Conservation (phyloP, 1,140 invertebrate genomes). For the Metaphire vulgaris region DNA sequence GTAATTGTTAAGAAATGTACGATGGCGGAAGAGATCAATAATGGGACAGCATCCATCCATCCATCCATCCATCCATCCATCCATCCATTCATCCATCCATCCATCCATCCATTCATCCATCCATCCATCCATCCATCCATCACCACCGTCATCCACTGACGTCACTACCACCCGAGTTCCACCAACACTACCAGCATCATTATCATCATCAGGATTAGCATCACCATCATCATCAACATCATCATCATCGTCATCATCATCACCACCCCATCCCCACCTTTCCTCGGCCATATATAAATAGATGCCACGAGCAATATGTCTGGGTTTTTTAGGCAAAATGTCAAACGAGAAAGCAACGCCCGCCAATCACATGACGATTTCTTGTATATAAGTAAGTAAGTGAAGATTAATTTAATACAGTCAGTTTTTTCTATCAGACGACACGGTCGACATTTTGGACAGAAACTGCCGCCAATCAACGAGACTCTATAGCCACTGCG, state of each 20-base stretch:
- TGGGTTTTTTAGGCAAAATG: slow-evolving; percentile 84
- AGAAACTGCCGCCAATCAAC: too few species aligned
- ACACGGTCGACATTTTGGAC: too few species aligned
- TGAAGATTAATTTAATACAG: too few species aligned
- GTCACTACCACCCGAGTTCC: background rate
- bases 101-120: too few species aligned
- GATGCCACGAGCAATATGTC: slow-evolving; percentile 58
- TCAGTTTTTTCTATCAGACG: too few species aligned
- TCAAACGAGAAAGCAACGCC: slow-evolving; percentile 87
- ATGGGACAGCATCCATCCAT: background rate
- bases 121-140: background rate
- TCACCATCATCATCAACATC: background rate
- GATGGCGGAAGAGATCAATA: too few species aligned
- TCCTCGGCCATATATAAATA: background rate
- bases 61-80: background rate
- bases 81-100: too few species aligned
- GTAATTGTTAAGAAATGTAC: too few species aligned
- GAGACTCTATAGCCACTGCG: too few species aligned
- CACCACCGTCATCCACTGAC: background rate
- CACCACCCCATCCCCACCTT: background rate
- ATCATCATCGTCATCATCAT: background rate
- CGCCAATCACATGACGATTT: slow-evolving; percentile 92
- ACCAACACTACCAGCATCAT: background rate
- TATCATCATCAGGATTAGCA: background rate
- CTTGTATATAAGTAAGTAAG: too few species aligned